Base-by-base conservation (phyloP, 2,797 vertebrate species). In the Phylloscopus collybita region DNA sequence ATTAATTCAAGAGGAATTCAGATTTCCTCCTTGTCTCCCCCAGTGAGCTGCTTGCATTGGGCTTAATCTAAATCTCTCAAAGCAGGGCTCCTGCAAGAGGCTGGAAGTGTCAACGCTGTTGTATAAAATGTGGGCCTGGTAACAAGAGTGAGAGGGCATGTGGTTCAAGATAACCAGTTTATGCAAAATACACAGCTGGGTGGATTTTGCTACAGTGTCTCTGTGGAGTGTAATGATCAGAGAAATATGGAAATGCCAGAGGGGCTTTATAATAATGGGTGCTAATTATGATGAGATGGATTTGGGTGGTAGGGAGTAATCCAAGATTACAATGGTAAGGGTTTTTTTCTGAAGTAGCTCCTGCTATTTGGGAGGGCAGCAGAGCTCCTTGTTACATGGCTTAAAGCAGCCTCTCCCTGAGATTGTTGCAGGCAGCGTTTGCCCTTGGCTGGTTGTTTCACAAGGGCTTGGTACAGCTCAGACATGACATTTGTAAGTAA, bases 81-180 rank as follows among this genome's bases (percentile, higher is more conserved):
- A 84, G 91, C 80, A 61, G 40, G 62, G 47, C 18, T 78, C 27
- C 67, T 22, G 40, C 40, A 69, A 78, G 49, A 30, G 44, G 40
- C 70, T 93, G 84, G 67, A 92, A 70, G 30, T 74, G 74, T 93
- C 86, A 84, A 40, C 2, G 1, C 50, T 19, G 21, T 50, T 54
- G 53, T 74, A 32, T 91, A 64, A 86, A 95, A 82, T 59, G 57
- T 2, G 42, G 75, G 71, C 13, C 66, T 9, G 17, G 73, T 82
- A 86, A 85, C n/a, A 54, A 45, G 71, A 83, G 56, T 10, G 86
- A 80, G 80, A 49, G 75, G 57, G 57, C 72, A 16, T 72, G 61
- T 81, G 73, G 80, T 80, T 94, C 84, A 61, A 94, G 86, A 94
- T 93, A 93, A 95, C 90, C 61, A 78, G 71, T 95, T 95, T 92